Percentiles rank a stretch among this genome's conserved stretches.
Evolutionary conservation across 2,888 invertebrate species (phyloP).

Genomic region (Amphipyra tragopoginis): DNA sequence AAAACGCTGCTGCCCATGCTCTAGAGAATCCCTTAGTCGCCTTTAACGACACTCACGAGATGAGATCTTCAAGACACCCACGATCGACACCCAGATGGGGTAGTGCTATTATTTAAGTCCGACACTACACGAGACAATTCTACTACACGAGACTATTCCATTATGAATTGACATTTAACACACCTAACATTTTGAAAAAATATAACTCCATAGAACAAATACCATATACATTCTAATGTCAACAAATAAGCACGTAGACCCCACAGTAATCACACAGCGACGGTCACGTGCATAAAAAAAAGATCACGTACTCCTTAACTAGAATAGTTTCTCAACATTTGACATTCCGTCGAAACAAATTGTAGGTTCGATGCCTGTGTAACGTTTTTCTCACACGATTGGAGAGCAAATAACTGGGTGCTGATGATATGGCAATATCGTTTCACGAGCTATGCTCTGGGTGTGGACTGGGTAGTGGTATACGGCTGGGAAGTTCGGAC

Average conservation of each 20-base stretch:
- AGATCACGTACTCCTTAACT: slow-evolving; percentile 47
- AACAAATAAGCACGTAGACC: slow-evolving; percentile 48
- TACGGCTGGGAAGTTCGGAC: slow-evolving; percentile 50
- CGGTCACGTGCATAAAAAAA: slow-evolving; percentile 69
- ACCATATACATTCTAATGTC: slow-evolving; percentile 46
- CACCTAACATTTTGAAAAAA: background rate
- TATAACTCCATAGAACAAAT: slow-evolving; percentile 26
- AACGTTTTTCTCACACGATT: slow-evolving; percentile 88
- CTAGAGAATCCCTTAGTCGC: no score
- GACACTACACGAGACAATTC: no score
- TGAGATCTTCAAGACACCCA: no score
- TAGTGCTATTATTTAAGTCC: no score
- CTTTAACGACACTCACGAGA: no score
- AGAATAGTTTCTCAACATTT: slow-evolving; percentile 81
- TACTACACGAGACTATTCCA: no score
- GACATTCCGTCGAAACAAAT: slow-evolving; percentile 84
- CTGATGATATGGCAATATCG: slow-evolving; percentile 85
- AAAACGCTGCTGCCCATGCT: no score
- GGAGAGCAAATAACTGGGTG: slow-evolving; percentile 87
- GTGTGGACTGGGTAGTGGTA: slow-evolving; percentile 68
- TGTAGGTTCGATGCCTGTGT: slow-evolving; percentile 78
- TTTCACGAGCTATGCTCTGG: slow-evolving; percentile 77
- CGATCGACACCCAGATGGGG: no score
- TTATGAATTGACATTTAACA: no score
- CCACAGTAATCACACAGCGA: slow-evolving; percentile 61